Evolutionary conservation across 2,113 vertebrate species (phyloP).

Genomic region (Hippocampus abdominalis): DNA sequence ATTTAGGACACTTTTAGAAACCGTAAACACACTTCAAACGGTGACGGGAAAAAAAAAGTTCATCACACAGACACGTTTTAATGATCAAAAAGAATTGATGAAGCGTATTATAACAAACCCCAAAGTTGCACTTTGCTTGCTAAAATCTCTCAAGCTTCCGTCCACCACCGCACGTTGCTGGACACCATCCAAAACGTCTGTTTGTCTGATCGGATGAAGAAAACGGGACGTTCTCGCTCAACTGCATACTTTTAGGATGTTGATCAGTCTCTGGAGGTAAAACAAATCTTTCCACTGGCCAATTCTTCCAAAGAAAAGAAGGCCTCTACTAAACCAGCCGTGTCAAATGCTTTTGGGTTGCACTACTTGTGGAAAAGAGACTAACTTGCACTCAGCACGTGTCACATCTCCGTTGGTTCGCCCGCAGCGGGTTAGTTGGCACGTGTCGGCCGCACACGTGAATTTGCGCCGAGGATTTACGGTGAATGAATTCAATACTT

Average conservation of each 20-base stretch:
- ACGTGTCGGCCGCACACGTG: slow-evolving; percentile 44
- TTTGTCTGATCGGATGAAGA: not conserved
- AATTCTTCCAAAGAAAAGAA: not conserved
- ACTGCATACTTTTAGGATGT: not conserved
- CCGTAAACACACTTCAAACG: no score
- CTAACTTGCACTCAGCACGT: not conserved
- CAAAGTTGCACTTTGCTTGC: not conserved
- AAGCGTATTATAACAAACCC: not conserved
- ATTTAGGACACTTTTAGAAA: no score
- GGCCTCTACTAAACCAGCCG: not conserved
- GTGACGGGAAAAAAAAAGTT: no score
- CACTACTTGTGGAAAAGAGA: not conserved
- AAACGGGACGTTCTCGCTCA: not conserved
- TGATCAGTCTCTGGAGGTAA: not conserved
- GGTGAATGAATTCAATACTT: slow-evolving; percentile 7
- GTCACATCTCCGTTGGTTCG: not conserved
- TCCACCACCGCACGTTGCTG: not conserved
- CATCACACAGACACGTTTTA: not conserved
- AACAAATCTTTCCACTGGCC: not conserved
- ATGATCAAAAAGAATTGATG: not conserved
- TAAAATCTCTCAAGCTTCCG: not conserved
- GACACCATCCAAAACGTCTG: not conserved
- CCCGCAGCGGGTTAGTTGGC: slow-evolving; percentile 16
- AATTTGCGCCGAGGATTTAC: slow-evolving; percentile 54
- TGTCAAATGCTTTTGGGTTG: not conserved